These are phyloP conservation scores for Acronicta leporina DNA, from an alignment of 2,888 invertebrate species.

Conservation along the genomic window DNA sequence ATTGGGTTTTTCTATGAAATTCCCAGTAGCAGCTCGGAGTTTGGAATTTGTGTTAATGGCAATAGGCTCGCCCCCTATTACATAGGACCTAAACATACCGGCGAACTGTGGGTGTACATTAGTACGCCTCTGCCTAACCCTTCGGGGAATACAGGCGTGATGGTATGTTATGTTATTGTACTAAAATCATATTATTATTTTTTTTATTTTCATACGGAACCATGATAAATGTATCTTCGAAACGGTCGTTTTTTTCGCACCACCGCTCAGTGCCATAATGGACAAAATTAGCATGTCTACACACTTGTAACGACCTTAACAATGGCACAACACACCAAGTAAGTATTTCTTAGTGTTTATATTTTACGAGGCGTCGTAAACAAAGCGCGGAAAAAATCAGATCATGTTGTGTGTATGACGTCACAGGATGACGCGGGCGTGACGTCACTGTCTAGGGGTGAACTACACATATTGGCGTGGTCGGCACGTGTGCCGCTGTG, in stretches of 20 bases:
- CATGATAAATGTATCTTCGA: slow-evolving; percentile 7
- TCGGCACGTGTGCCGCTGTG: slow-evolving; percentile 10
- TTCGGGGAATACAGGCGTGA: too few relatives aligned
- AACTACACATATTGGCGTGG: slow-evolving; percentile 16
- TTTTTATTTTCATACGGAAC: not conserved
- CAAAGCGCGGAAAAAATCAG: slow-evolving; percentile 7
- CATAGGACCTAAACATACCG: too few relatives aligned
- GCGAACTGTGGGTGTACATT: too few relatives aligned
- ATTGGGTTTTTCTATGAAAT: too few relatives aligned
- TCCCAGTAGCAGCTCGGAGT: too few relatives aligned
- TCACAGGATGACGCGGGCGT: slow-evolving; percentile 42
- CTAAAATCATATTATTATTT: too few relatives aligned
- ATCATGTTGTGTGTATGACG: slow-evolving; percentile 21
- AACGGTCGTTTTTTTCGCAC: slow-evolving; percentile 11
- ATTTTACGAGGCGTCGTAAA: slow-evolving; percentile 38
- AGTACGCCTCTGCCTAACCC: too few relatives aligned
- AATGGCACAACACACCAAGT: slow-evolving; percentile 12
- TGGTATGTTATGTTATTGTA: too few relatives aligned
- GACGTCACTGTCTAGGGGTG: slow-evolving; percentile 44
- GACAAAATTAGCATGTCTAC: slow-evolving; percentile 17
- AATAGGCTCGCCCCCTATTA: too few relatives aligned
- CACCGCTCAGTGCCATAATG: slow-evolving; percentile 26
- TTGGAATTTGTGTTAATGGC: too few relatives aligned
- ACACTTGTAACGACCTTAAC: slow-evolving; percentile 3
- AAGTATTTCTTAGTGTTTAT: slow-evolving; percentile 9